Percentiles rank a stretch among this genome's conserved stretches.
Conservation (phyloP, 2,797 vertebrate genomes). For the Sitta carolinensis region DNA sequence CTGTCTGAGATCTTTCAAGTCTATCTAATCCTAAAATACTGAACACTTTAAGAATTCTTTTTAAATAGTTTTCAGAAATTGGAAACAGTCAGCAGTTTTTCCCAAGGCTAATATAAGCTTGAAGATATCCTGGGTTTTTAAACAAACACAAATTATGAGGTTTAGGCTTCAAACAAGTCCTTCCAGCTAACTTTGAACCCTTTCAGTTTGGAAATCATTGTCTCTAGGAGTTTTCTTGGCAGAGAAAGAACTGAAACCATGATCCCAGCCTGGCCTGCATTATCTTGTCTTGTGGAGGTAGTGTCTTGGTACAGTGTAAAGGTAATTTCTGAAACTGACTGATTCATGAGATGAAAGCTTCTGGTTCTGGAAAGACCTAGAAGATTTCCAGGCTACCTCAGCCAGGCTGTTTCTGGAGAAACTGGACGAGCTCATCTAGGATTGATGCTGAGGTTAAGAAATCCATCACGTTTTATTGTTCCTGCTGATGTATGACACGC, state of each 20-base stretch:
- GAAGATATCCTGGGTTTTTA: not conserved
- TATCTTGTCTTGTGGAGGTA: not conserved
- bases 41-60: not conserved
- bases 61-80: not conserved
- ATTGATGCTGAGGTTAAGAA: slow-evolving; percentile 65
- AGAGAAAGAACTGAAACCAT: not conserved
- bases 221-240: not conserved
- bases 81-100: not conserved
- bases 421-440: slow-evolving; percentile 36
- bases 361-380: not conserved
- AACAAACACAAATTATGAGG: not conserved
- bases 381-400: not conserved
- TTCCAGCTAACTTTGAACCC: not conserved
- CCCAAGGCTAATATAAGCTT: not conserved
- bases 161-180: not conserved
- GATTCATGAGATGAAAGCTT: not conserved
- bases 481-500: slow-evolving; percentile 54
- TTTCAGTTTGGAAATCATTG: not conserved
- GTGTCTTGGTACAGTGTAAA: not conserved
- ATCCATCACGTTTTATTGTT: slow-evolving; percentile 67
- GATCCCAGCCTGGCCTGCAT: not conserved
- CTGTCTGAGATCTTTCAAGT: not conserved
- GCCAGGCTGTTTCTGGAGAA: slow-evolving; percentile 35
- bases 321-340: not conserved
- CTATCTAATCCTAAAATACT: slow-evolving; percentile 8